Conservation (phyloP, 2,888 invertebrate species). For the Macrosoma leucophasiata region DNA sequence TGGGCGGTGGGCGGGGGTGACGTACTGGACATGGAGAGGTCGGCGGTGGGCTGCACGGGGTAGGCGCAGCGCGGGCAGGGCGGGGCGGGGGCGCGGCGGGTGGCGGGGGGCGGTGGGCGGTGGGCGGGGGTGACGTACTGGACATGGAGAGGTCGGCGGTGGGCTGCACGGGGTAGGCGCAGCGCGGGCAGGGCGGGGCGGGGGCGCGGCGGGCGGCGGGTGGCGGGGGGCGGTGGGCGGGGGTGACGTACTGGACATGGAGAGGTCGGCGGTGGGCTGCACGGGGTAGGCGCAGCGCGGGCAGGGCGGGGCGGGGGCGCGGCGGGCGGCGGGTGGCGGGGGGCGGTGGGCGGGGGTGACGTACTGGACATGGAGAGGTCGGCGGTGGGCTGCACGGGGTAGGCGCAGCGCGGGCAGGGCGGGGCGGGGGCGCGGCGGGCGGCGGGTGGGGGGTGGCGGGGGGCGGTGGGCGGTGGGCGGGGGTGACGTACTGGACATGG, state of each 20-base stretch:
- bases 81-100: constrained; percentile 43
- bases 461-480: no score
- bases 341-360: no score
- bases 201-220: constrained; percentile 36
- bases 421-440: constrained; percentile 42
- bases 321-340: constrained; percentile 40
- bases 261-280: constrained; percentile 94
- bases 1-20: no score
- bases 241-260: constrained; percentile 98
- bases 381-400: constrained; percentile 93
- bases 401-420: constrained; percentile 96
- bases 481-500: constrained; percentile 98
- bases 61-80: constrained; percentile 97
- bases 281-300: constrained; percentile 96
- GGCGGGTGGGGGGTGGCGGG: no score
- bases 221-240: no score
- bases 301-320: constrained; percentile 79
- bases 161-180: constrained; percentile 92
- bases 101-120: no score
- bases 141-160: constrained; percentile 98
- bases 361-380: constrained; percentile 98
- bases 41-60: constrained; percentile 94
- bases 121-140: no score
- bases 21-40: constrained; percentile 97
- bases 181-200: constrained; percentile 91